Evolutionary conservation across 2,113 vertebrate species (phyloP), one percentile per base, ranked within the genome.

Genomic region (Ictidomys tridecemlineatus): DNA sequence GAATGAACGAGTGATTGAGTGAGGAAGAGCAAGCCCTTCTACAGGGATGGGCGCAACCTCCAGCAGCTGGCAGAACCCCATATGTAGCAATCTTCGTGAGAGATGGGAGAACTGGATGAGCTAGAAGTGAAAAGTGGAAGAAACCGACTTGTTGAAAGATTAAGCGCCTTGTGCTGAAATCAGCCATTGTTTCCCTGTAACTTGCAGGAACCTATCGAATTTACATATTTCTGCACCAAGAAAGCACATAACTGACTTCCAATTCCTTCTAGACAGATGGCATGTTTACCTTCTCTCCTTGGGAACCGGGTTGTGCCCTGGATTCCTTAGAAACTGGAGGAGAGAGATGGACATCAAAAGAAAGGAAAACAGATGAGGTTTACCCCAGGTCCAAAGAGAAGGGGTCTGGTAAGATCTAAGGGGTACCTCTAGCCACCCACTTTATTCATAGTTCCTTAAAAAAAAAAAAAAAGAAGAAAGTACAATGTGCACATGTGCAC

Each of bases 221-320:
- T 97, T 80, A 24, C 89, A 45, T 93, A 92, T 73, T 97, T 97
- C 82, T 85, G 22, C n/a, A 92, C 51, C 8, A 9, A 89, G 39
- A 65, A 95, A 95, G 42, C 56, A 24, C 8, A 39, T 97, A 73
- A 93, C 96, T 96, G 83, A 90, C 76, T 95, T 80, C 67, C 83
- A 61, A 37, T 93, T 90, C 90, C 95, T 96, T 95, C 45, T 61
- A 93, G 45, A 37, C 17, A 32, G 5, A 84, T 72, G 63, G 28
- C 26, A 63, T 14, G 14, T 73, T 58, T 73, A 16, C 4, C 76
- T 69, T 78, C n/a, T 90, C 20, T 72, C 76, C 53, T 76, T 80
- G 92, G 32, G 39, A 91, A 96, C 67, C 39, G 76, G 39, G 32
- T 79, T n/a, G 20, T 76, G 7, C 51, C 37, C 53, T 58, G 20